Conservation (phyloP, 2,888 invertebrate genomes). For the Galeopsomyia nigrocyanea region DNA sequence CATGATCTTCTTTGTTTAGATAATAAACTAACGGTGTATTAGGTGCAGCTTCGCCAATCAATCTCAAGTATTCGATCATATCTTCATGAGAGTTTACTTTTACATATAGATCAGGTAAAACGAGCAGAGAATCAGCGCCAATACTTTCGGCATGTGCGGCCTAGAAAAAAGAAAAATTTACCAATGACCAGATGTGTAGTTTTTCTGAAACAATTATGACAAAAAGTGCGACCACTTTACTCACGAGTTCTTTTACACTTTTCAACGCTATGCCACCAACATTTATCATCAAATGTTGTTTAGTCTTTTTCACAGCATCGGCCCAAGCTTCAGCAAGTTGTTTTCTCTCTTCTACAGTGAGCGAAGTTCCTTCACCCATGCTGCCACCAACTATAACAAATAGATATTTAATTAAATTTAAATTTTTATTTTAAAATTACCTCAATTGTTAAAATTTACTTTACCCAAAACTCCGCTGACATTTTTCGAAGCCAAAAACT, state of each 20-base stretch:
- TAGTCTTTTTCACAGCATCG: conserved; percentile 70
- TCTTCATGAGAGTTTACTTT: conserved; percentile 75
- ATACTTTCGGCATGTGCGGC: conserved; percentile 77
- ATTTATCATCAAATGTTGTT: conserved; percentile 79
- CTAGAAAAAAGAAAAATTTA: too few relatives aligned
- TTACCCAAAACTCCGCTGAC: conserved; percentile 80
- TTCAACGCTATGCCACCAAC: conserved; percentile 79
- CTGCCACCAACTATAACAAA: conserved; percentile 85
- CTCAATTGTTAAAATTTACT: not conserved
- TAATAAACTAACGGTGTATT: conserved; percentile 86
- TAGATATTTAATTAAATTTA: conserved; percentile 14
- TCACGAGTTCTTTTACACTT: conserved; percentile 78
- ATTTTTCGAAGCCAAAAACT: conserved; percentile 74
- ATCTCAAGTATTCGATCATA: conserved; percentile 76
- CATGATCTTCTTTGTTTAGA: conserved; percentile 67
- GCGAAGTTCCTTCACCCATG: conserved; percentile 81
- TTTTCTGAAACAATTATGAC: too few relatives aligned
- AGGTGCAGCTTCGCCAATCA: conserved; percentile 79
- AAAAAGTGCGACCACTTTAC: too few relatives aligned
- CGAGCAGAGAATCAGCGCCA: conserved; percentile 78
- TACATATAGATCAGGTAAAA: conserved; percentile 83
- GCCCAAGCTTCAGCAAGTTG: conserved; percentile 77
- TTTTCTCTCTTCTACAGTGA: conserved; percentile 79
- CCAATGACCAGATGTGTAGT: too few relatives aligned
- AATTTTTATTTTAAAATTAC: conserved; percentile 5